Base-by-base conservation (phyloP, 2,797 vertebrate genomes). In the Galaxias olidus region DNA sequence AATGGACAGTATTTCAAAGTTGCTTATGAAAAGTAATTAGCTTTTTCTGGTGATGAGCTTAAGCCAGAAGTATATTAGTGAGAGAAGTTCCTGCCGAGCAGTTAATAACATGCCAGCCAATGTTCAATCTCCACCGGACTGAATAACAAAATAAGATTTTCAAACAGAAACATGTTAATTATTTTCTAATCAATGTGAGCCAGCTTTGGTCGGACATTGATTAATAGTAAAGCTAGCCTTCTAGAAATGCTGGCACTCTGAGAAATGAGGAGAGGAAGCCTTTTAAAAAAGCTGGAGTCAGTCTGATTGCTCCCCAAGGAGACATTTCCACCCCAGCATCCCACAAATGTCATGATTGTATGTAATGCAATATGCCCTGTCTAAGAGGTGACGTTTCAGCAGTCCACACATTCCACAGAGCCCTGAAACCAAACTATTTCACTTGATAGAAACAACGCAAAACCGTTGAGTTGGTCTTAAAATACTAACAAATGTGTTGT, bases 261-360 rank as follows among this genome's bases (percentile, higher is more conserved):
- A 87, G 76, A 85, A 85, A 82, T 75, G 74, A 84, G 83, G 69
- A 53, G 50, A 44, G 61, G 81, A 84, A 85, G 72, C 45, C 77
- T 80, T 78, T 76, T 72, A 46, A 77, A 84, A 64, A 79, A 14
- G 11, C 49, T 83, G 87, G 81, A 89, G 84, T 82, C 82, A 40
- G 76, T 81, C 78, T 86, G 90, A 89, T 87, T 86, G 84, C 80
- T 90, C 90, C 85, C 84, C 63, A 1, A 80, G 83, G 89, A 89
- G 79, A 86, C 83, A 86, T 86, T 85, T 84, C 82, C 80, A 84
- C n/a, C 74, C 75, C 19, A 76, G 81, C 72, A 81, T 83, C 86
- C 80, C 83, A 74, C 87, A 85, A 82, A 87, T 85, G 85, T 86
- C 85, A 88, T 86, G 84, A 82, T 83, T 86, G 86, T 58, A 83